phyloP scores from a whole-genome alignment of 2,888 invertebrate species.

The Hypomecis punctinalis region DNA sequence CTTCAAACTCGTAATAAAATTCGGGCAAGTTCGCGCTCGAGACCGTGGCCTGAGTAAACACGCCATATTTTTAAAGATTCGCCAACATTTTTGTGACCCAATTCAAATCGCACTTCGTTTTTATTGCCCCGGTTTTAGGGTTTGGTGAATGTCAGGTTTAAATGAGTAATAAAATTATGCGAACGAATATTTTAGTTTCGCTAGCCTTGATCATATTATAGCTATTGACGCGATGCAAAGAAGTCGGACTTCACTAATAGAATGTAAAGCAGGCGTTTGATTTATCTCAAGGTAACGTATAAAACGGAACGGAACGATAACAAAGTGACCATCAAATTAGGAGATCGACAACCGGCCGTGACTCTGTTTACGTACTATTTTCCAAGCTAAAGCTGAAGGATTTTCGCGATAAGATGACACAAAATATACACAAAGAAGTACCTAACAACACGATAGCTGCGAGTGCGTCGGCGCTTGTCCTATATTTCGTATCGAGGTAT shows the following conservation, averaged over 20 bases:
- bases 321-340: slow-evolving; percentile 76
- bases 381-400: slow-evolving; percentile 70
- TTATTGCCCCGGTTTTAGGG: slow-evolving; percentile 30
- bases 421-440: slow-evolving; percentile 51
- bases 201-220: slow-evolving; percentile 21
- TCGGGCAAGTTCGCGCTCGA: slow-evolving; percentile 77
- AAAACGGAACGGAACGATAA: slow-evolving; percentile 64
- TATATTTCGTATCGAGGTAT: slow-evolving; percentile 52
- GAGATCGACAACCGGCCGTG: slow-evolving; percentile 83
- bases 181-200: slow-evolving; percentile 16
- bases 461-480: slow-evolving; percentile 43
- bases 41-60: slow-evolving; percentile 69
- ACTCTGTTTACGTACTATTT: slow-evolving; percentile 72
- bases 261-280: slow-evolving; percentile 50
- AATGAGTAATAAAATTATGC: slow-evolving; percentile 29
- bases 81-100: slow-evolving; percentile 38
- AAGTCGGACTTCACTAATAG: slow-evolving; percentile 24
- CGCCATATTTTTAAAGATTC: slow-evolving; percentile 53
- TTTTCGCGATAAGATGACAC: slow-evolving; percentile 76
- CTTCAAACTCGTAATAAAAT: slow-evolving; percentile 78
- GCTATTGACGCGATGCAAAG: slow-evolving; percentile 21
- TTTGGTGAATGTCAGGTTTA: slow-evolving; percentile 36
- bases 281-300: slow-evolving; percentile 60
- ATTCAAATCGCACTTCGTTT: slow-evolving; percentile 36
- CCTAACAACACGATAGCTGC: slow-evolving; percentile 41